Conservation (phyloP, 35 echinoderm and acorn worm species). For the Stichopus chloronotus region DNA sequence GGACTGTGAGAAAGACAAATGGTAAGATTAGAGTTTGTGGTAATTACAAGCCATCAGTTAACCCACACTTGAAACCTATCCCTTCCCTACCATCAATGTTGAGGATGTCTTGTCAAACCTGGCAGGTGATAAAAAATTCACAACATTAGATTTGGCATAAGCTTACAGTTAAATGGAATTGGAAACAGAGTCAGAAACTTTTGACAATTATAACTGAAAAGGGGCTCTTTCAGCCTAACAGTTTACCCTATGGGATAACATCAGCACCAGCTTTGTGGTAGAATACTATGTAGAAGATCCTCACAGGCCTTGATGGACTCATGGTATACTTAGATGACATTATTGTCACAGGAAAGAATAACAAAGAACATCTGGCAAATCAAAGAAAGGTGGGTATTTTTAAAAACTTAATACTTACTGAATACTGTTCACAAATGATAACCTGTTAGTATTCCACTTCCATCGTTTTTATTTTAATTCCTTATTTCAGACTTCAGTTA, state of each 20-base stretch:
- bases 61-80: slow-evolving; percentile 24
- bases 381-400: slow-evolving; percentile 20
- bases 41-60: slow-evolving; percentile 41
- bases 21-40: slow-evolving; percentile 27
- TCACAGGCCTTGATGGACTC: slow-evolving; percentile 16
- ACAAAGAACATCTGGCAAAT: slow-evolving; percentile 24
- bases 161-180: slow-evolving; percentile 67
- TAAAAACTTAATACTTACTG: slow-evolving; percentile 1
- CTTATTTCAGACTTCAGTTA: too few relatives aligned
- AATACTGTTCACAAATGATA: too few relatives aligned
- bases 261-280: slow-evolving; percentile 53
- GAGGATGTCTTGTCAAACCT: slow-evolving; percentile 42
- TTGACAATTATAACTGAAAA: slow-evolving; percentile 62
- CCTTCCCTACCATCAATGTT: slow-evolving; percentile 37
- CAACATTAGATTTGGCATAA: slow-evolving; percentile 55
- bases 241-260: slow-evolving; percentile 47
- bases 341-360: slow-evolving; percentile 57
- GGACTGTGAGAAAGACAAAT: slow-evolving; percentile 28
- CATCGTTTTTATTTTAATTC: too few relatives aligned
- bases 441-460: too few relatives aligned
- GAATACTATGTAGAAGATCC: slow-evolving; percentile 46
- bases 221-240: slow-evolving; percentile 47
- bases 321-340: slow-evolving; percentile 66
- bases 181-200: slow-evolving; percentile 44
- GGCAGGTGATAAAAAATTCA: slow-evolving; percentile 29